Conservation (phyloP, 37 sponge, comb jelly and placozoan species). For the Hormiphora californensis region DNA sequence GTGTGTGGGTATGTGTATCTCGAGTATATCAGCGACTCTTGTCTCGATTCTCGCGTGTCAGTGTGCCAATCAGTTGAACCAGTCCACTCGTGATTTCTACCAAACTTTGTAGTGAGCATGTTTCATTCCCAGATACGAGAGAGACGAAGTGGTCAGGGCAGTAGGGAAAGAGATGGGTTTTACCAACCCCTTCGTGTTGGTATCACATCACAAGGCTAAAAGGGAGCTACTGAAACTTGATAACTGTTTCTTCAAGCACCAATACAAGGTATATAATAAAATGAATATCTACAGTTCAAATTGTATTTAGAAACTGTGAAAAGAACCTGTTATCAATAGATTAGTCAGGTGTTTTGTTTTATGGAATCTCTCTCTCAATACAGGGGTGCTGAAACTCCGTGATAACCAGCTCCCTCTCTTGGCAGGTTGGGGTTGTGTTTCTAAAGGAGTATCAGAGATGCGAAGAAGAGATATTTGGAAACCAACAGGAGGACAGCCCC, state of each 20-base stretch:
- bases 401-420: not conserved
- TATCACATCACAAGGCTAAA: constrained; percentile 55
- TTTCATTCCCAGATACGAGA: constrained; percentile 21
- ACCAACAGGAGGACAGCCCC: constrained; percentile 65
- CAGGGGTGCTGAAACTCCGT: not conserved
- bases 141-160: constrained; percentile 70
- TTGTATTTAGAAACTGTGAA: no score
- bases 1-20: constrained; percentile 44
- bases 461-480: constrained; percentile 85
- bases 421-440: constrained; percentile 76
- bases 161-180: constrained; percentile 77
- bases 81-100: no score
- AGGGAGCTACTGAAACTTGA: constrained; percentile 80
- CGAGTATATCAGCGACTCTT: no score
- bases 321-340: not conserved
- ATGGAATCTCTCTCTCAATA: not conserved
- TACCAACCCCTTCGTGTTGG: constrained; percentile 61
- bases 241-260: constrained; percentile 62
- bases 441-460: constrained; percentile 74
- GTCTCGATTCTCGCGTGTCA: no score
- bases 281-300: no score
- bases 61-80: no score
- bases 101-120: no score
- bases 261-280: constrained; percentile 47
- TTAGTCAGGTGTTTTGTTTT: not conserved